Conservation (phyloP, 2,113 vertebrate genomes). For the Pollimyrus isidori region DNA sequence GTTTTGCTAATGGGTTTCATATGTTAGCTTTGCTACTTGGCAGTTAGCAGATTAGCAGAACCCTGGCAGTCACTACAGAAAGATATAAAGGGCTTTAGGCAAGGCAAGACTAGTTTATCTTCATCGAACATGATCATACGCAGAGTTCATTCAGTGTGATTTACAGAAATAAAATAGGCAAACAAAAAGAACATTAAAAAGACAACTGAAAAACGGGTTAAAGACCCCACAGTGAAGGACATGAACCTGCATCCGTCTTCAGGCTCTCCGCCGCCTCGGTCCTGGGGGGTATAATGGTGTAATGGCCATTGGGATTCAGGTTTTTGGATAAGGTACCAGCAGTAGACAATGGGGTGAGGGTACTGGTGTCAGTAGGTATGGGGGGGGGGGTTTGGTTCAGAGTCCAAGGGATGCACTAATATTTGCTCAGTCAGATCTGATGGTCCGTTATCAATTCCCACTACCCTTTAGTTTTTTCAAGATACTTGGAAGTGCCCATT, state of each 20-base stretch:
- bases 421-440: not conserved
- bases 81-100: not conserved
- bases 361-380: not conserved
- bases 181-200: not conserved
- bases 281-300: not conserved
- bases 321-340: not conserved
- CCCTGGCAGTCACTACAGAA: not conserved
- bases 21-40: not conserved
- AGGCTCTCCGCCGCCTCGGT: not conserved
- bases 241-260: not conserved
- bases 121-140: not conserved
- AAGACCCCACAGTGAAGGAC: not conserved
- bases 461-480: not conserved
- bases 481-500: no score
- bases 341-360: not conserved
- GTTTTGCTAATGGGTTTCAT: not conserved
- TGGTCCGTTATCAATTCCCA: not conserved
- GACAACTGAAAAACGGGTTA: not conserved
- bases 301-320: not conserved
- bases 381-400: not conserved
- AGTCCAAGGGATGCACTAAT: not conserved
- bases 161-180: not conserved
- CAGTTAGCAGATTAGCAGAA: not conserved
- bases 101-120: not conserved
- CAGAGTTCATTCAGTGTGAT: not conserved